A percentile compares a stretch with the other conserved stretches of the same genome.
phyloP scores from a whole-genome alignment of 2,888 invertebrate genomes.

The Tenodera sinensis region DNA sequence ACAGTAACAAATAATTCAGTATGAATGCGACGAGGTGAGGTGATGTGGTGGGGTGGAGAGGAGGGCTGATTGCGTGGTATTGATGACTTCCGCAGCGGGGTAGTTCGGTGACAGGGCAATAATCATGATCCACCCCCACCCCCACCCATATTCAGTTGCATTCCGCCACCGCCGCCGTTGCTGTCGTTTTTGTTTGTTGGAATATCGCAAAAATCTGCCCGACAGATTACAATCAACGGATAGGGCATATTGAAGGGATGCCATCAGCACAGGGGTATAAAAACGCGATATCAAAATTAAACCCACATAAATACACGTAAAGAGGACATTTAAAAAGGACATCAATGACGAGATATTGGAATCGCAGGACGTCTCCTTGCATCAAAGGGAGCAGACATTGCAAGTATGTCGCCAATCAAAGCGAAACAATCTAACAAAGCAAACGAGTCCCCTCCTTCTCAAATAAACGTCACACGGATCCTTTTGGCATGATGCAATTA shows the following conservation, averaged over 20 bases:
- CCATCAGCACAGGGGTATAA: constrained; percentile 1
- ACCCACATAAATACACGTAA: background rate
- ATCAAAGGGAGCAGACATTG: background rate
- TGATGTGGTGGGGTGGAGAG: background rate
- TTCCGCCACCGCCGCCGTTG: background rate
- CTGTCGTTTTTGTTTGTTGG: constrained; percentile 16
- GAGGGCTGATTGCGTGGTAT: constrained; percentile 21
- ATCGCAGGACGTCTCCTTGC: background rate
- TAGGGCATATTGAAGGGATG: background rate
- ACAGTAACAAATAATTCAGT: constrained; percentile 19
- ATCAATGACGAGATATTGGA: constrained; percentile 9
- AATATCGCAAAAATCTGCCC: constrained; percentile 8
- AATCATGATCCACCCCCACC: constrained; percentile 1
- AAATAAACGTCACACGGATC: too few relatives aligned
- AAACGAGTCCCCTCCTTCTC: too few relatives aligned
- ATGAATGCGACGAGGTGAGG: constrained; percentile 11
- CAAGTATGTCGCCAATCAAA: background rate
- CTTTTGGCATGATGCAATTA: too few relatives aligned
- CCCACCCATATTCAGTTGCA: constrained; percentile 13
- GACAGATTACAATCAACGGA: constrained; percentile 8
- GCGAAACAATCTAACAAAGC: background rate
- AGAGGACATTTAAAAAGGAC: background rate
- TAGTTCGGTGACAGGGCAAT: constrained; percentile 22
- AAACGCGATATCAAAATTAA: background rate
- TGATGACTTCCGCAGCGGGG: constrained; percentile 23